Evolutionary conservation across 2,888 invertebrate genomes (phyloP), one percentile per base, ranked within the genome.

Genomic region (Lacanobia wlatinum): DNA sequence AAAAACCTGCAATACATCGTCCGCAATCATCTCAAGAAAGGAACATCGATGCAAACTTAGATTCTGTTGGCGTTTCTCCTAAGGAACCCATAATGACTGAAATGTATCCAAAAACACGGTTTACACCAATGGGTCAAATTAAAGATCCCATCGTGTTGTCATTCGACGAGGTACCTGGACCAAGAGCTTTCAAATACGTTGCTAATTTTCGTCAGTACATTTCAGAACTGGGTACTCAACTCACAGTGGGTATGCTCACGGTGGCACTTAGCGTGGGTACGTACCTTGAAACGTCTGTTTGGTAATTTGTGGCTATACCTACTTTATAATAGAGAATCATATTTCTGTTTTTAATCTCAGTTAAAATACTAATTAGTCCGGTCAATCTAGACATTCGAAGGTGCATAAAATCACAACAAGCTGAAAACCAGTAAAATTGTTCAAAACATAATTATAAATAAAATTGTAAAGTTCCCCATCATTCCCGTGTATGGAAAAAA

Each of bases 141-240:
- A 95, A 93, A 71, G 94, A 95, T 40, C 87, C 90, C 8, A 85
- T 93, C 16, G 89, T 94, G 69, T 89, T 96, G 60, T 90, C 97
- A 0, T 97, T 97, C 87, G 97, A 97, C 77, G 97, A 97, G 0
- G 96, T 97, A 28, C 97, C 97, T 0, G 97, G 97, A 0, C 97
- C 97, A 0, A 94, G 94, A 70, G 87, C 96, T 38, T 91, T 97
- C 38, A 96, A 96, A 85, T 92, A 97, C 61, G 93, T 97, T 84
- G 96, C 97, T 10, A 96, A 92, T 86, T 90, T 97, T 79, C 97
- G 97, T 90, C 96, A 95, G 84, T 97, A 97, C 90, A 91, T 97
- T 82, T 97, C 97, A 34, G 93, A 97, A 77, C 87, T 97, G 72
- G 97, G 97, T 82, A 97, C 97, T 78, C 97, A 97, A 90, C 81